A percentile compares a stretch with the other conserved stretches of the same genome.
phyloP scores from a whole-genome alignment of 2,113 vertebrate species.

The Saccopteryx leptura region DNA sequence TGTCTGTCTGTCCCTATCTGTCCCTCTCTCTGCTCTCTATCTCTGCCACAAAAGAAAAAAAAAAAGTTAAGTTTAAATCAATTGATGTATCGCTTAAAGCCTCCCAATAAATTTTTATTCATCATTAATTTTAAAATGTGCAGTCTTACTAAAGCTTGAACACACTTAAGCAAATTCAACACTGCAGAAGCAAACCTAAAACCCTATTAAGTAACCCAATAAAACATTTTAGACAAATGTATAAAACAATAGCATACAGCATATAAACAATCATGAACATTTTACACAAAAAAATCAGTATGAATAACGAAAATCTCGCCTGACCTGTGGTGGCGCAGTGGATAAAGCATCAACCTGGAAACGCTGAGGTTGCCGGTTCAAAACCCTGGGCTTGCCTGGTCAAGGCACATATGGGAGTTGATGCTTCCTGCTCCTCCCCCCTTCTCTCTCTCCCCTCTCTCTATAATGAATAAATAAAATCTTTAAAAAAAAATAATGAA shows the following conservation, averaged over 20 bases:
- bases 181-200: conserved; percentile 51
- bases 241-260: neutral
- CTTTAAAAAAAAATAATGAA: neutral
- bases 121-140: conserved; percentile 48
- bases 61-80: conserved; percentile 63
- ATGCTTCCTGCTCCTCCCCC: too few relatives aligned
- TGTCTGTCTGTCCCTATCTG: too few relatives aligned
- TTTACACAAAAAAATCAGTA: conserved; percentile 52
- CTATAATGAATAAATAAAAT: too few relatives aligned
- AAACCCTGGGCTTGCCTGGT: too few relatives aligned
- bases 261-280: conserved; percentile 13
- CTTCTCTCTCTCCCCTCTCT: too few relatives aligned
- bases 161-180: conserved; percentile 34
- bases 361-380: too few relatives aligned
- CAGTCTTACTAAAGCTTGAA: conserved; percentile 44
- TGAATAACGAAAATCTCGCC: neutral
- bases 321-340: too few relatives aligned
- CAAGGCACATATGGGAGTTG: too few relatives aligned
- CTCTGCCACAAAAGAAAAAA: too few relatives aligned
- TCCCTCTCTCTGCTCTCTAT: too few relatives aligned
- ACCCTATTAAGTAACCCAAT: neutral
- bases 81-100: conserved; percentile 40
- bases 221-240: conserved; percentile 49
- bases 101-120: neutral
- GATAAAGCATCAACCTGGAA: too few relatives aligned